phyloP scores from a whole-genome alignment of 2,888 invertebrate species.

The Drosophila cognata region DNA sequence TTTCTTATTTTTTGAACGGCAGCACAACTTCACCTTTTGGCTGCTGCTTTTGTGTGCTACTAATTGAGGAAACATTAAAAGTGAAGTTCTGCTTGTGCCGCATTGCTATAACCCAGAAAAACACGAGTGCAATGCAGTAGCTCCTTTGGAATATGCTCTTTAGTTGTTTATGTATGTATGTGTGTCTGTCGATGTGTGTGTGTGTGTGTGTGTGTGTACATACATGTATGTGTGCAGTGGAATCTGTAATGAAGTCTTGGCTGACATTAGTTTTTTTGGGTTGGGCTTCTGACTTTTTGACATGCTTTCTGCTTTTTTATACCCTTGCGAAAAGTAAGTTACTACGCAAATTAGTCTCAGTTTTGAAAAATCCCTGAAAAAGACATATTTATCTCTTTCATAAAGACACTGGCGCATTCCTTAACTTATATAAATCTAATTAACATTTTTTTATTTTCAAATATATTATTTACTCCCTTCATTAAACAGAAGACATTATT shows the following conservation, averaged over 20 bases:
- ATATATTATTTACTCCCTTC: background rate
- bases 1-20: conserved; percentile 22
- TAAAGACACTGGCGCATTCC: background rate
- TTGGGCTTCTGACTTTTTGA: conserved; percentile 36
- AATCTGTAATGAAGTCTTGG: conserved; percentile 54
- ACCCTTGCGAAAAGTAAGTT: background rate
- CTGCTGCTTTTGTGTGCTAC: conserved; percentile 67
- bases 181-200: background rate
- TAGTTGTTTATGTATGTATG: background rate
- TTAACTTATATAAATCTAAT: background rate
- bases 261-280: conserved; percentile 39
- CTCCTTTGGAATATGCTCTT: conserved; percentile 12
- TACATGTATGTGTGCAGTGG: background rate
- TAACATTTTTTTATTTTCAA: background rate
- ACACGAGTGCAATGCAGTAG: conserved; percentile 75
- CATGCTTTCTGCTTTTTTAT: conserved; percentile 23
- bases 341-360: background rate
- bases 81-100: conserved; percentile 77
- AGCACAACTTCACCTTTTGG: conserved; percentile 71
- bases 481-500: background rate
- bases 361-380: background rate
- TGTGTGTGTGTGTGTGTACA: background rate
- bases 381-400: background rate
- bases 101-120: conserved; percentile 79
- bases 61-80: conserved; percentile 81